Conservation (phyloP, 1,140 invertebrate genomes). For the Lysiphlebus fabarum region DNA sequence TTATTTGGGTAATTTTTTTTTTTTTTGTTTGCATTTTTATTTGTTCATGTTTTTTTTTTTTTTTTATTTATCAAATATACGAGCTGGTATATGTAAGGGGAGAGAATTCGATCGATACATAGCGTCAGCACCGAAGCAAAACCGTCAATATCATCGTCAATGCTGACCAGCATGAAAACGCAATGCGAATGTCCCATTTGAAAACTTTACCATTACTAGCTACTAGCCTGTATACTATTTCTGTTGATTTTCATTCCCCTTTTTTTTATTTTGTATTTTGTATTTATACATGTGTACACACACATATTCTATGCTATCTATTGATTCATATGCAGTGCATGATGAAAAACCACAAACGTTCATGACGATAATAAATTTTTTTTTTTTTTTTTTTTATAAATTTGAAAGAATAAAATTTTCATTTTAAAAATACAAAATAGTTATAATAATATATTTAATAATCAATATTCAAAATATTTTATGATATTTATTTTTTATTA, state of each 20-base stretch:
- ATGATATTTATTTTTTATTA: too few relatives aligned
- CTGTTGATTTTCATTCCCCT: not conserved
- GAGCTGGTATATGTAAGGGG: not conserved
- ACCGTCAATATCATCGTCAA: constrained; percentile 30
- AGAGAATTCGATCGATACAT: constrained; percentile 40
- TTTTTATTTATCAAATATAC: constrained; percentile 21
- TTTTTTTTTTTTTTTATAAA: too few relatives aligned
- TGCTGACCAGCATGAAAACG: constrained; percentile 28
- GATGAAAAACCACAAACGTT: too few relatives aligned
- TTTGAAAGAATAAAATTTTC: too few relatives aligned
- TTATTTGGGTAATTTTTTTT: constrained; percentile 27
- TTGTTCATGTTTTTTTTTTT: constrained; percentile 18
- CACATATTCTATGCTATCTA: too few relatives aligned
- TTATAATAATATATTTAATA: too few relatives aligned
- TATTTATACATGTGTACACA: not conserved
- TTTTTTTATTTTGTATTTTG: not conserved
- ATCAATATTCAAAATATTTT: too few relatives aligned
- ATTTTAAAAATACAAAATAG: too few relatives aligned
- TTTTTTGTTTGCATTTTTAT: constrained; percentile 4
- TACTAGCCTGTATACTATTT: not conserved
- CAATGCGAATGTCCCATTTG: constrained; percentile 22
- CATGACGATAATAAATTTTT: too few relatives aligned
- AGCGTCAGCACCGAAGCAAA: constrained; percentile 44
- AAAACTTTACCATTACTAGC: constrained; percentile 12
- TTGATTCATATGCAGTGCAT: too few relatives aligned